phyloP scores from a whole-genome alignment of 1,140 invertebrate species.

The Drosophila gunungcola region DNA sequence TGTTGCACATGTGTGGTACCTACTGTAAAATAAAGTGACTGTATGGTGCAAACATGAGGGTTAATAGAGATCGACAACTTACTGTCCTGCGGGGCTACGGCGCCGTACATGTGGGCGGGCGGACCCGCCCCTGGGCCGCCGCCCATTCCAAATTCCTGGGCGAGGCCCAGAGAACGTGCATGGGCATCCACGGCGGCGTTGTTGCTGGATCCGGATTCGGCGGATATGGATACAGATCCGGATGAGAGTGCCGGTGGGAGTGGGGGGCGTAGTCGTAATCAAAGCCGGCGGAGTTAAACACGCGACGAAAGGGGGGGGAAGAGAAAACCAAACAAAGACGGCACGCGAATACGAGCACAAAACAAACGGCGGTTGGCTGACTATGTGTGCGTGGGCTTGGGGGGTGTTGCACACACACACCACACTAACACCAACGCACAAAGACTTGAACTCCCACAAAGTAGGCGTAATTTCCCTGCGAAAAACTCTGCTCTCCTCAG shows the following conservation, averaged over 20 bases:
- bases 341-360: conserved; percentile 73
- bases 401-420: conserved; percentile 59
- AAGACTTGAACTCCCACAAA: conserved; percentile 77
- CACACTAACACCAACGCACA: conserved; percentile 32
- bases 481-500: conserved; percentile 26
- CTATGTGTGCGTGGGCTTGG: conserved; percentile 53
- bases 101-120: conserved; percentile 81
- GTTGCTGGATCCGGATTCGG: conserved; percentile 72
- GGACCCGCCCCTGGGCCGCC: conserved; percentile 80
- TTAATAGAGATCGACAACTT: conserved; percentile 30
- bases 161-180: conserved; percentile 78
- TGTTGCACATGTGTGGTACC: too few species aligned
- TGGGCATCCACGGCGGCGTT: conserved; percentile 84
- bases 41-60: not conserved
- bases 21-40: too few species aligned
- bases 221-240: conserved; percentile 58
- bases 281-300: conserved; percentile 27
- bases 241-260: conserved; percentile 33
- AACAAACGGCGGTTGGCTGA: conserved; percentile 55
- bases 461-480: conserved; percentile 62
- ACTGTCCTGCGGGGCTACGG: conserved; percentile 84
- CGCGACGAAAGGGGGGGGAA: conserved; percentile 17
- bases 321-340: conserved; percentile 40
- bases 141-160: conserved; percentile 85
- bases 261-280: conserved; percentile 29